Evolutionary conservation across 2,888 invertebrate genomes (phyloP).

Genomic region (Chirona hameri): DNA sequence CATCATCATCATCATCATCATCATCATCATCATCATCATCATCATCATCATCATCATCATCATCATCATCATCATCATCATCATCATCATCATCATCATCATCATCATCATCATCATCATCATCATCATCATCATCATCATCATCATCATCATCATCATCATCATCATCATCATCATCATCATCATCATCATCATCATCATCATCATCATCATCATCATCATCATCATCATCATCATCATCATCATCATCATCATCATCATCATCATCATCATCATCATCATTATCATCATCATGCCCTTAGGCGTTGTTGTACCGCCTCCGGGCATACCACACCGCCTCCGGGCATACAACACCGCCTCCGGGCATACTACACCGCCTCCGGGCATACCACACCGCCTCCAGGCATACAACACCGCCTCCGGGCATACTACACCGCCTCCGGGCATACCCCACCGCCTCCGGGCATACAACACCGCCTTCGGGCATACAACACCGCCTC

Average conservation of each 20-base stretch:
- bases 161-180: slow-evolving; percentile 22
- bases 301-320: too few relatives aligned
- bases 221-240: slow-evolving; percentile 22
- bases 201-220: slow-evolving; percentile 22
- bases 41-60: slow-evolving; percentile 22
- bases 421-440: too few relatives aligned
- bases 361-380: too few relatives aligned
- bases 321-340: too few relatives aligned
- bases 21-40: slow-evolving; percentile 22
- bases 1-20: slow-evolving; percentile 22
- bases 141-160: slow-evolving; percentile 22
- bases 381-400: too few relatives aligned
- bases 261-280: slow-evolving; percentile 22
- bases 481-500: too few relatives aligned
- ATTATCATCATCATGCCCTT: too few relatives aligned
- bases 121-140: slow-evolving; percentile 22
- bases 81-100: slow-evolving; percentile 22
- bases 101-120: slow-evolving; percentile 22
- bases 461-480: too few relatives aligned
- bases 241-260: slow-evolving; percentile 22
- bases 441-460: too few relatives aligned
- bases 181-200: slow-evolving; percentile 22
- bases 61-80: slow-evolving; percentile 22
- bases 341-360: too few relatives aligned
- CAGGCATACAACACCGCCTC: too few relatives aligned